Conservation (phyloP, 2,888 invertebrate species). For the Macrophya alboannulata region DNA sequence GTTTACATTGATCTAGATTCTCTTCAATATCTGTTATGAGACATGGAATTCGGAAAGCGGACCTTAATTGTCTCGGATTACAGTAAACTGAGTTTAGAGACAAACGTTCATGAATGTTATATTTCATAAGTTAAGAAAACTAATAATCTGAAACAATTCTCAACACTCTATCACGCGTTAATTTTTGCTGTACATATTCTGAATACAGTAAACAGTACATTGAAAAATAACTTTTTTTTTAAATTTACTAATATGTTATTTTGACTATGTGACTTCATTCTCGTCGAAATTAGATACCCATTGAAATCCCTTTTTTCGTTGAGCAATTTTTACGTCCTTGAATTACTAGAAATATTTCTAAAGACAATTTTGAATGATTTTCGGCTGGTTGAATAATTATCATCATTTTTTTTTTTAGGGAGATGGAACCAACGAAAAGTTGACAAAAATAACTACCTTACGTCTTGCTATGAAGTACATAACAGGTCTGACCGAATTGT, state of each 20-base stretch:
- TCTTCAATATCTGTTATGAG: not conserved
- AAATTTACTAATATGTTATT: not conserved
- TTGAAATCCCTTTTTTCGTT: conserved; percentile 24
- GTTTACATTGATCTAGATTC: not conserved
- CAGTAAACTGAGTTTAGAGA: not conserved
- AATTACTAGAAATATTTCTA: not conserved
- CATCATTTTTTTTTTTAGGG: conserved; percentile 48
- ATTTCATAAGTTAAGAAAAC: not conserved
- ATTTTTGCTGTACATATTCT: not conserved
- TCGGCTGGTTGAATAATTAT: not conserved
- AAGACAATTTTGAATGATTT: not conserved
- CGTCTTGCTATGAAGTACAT: conserved; percentile 95
- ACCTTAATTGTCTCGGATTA: conserved; percentile 47
- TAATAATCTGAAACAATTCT: not conserved
- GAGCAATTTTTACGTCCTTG: not conserved
- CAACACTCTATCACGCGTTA: not conserved
- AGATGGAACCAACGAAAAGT: conserved; percentile 86
- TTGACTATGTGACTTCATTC: not conserved
- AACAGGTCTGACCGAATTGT: conserved; percentile 76
- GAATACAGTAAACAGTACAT: not conserved
- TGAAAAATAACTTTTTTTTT: too few relatives aligned
- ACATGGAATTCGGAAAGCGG: conserved; percentile 52
- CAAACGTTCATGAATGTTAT: not conserved
- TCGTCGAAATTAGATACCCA: not conserved
- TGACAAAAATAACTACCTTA: conserved; percentile 95